Evolutionary conservation across 2,797 vertebrate species (phyloP), one percentile per base, ranked within the genome.

Genomic region (Gila robusta): DNA sequence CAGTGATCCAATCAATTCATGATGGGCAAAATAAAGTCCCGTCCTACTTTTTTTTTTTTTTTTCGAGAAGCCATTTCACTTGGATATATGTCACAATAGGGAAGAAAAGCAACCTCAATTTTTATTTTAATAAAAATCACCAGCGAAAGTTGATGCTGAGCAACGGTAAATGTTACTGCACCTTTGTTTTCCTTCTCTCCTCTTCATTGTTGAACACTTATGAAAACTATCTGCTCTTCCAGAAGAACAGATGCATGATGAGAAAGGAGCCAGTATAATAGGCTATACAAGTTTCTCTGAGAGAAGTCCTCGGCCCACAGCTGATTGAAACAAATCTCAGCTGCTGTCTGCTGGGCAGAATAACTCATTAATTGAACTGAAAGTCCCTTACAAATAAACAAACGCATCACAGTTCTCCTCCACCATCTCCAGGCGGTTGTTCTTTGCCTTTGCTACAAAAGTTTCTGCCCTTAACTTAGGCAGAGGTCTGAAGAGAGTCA

Each of bases 301-400:
- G 56, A 83, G 47, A 21, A 37, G 41, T 32, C 67, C 81, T 83
- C 41, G 52, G 44, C 39, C 73, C 52, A 6, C 35, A 47, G 64
- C 85, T 86, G 70, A 88, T 86, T 87, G 83, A 83, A 88, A 79
- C 54, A 10, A 70, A 54, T 39, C 47, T 56, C 23, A 81, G 69
- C 77, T 19, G 26, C 59, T 74, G 59, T 78, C 35, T 62, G 66
- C 37, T 47, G 78, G 56, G 49, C 62, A 62, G 54, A 89, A 83
- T 78, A 81, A 81, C 81, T 76, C 64, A 49, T 79, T 88, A 88
- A 88, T 88, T 88, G 84, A 54, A 86, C 17, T 32, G n/a, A 71
- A 87, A 86, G 79, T 83, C 83, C 62, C 69, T 39, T 78, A 39
- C 81, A 74, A 80, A 90, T 81, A 85, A 87, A 87, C 70, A 78